Percentiles rank a stretch among this genome's conserved stretches.
Evolutionary conservation across 2,113 vertebrate genomes (phyloP).

Genomic region (Panthera leo): DNA sequence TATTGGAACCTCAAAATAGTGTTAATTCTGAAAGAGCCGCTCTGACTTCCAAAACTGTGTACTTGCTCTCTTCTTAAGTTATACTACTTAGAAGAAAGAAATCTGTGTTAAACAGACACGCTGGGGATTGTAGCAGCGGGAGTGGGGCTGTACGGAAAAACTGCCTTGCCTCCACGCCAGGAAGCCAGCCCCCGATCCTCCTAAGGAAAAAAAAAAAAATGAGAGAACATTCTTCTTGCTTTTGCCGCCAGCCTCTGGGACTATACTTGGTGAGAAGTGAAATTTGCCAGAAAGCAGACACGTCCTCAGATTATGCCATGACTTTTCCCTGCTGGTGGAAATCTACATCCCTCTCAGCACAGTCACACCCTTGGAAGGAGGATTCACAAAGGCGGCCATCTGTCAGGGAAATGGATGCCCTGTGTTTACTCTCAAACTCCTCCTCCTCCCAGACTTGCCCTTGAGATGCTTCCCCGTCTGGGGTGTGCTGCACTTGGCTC

Average conservation of each 20-base stretch:
- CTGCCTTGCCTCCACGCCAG: not conserved
- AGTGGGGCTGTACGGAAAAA: not conserved
- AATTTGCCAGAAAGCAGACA: slow-evolving; percentile 54
- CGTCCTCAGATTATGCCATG: slow-evolving; percentile 47
- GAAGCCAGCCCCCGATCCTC: slow-evolving; percentile 41
- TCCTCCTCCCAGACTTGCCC: not conserved
- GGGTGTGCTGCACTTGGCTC: too few relatives aligned
- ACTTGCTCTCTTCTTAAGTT: slow-evolving; percentile 60
- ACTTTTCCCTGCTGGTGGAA: slow-evolving; percentile 62
- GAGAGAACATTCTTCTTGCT: slow-evolving; percentile 43
- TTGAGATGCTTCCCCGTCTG: not conserved
- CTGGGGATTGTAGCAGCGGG: not conserved
- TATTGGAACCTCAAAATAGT: slow-evolving; percentile 39
- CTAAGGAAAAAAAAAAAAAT: slow-evolving; percentile 19
- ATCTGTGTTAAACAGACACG: slow-evolving; percentile 34
- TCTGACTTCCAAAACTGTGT: slow-evolving; percentile 53
- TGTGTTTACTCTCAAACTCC: not conserved
- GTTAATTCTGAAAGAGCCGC: slow-evolving; percentile 60
- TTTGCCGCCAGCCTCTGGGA: slow-evolving; percentile 43
- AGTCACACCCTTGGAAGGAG: slow-evolving; percentile 35
- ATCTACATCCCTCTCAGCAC: not conserved
- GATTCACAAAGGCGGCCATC: slow-evolving; percentile 24
- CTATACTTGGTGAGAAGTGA: slow-evolving; percentile 41
- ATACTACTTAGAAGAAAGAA: slow-evolving; percentile 36
- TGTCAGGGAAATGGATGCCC: not conserved